A percentile compares a stretch with the other conserved stretches of the same genome.
These are phyloP conservation scores for Anneissia japonica DNA, from an alignment of 35 echinoderm and acorn worm genomes.

Conservation along the genomic window DNA sequence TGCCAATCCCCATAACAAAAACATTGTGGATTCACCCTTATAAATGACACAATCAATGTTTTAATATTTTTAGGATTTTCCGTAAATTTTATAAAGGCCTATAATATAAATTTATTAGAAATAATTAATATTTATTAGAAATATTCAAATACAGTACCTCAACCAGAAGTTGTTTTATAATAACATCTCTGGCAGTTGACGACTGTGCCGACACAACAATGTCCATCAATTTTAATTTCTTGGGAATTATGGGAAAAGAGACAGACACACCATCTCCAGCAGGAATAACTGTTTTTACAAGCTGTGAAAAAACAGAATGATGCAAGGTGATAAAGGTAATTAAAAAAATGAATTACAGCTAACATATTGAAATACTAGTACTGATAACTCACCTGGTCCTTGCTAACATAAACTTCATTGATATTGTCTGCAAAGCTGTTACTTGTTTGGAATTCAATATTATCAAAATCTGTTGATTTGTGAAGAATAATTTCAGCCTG, in stretches of 20 bases:
- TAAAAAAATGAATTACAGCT: too few relatives aligned
- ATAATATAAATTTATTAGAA: too few relatives aligned
- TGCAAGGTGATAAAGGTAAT: too few relatives aligned
- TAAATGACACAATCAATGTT: too few relatives aligned
- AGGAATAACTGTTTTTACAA: slow-evolving; percentile 4
- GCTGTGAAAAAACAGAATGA: too few relatives aligned
- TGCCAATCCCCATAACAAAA: too few relatives aligned
- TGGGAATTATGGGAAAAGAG: slow-evolving; percentile 54
- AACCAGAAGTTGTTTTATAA: slow-evolving; percentile 55
- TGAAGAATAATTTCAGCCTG: slow-evolving; percentile 12
- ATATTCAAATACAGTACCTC: too few relatives aligned
- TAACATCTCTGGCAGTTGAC: slow-evolving; percentile 31
- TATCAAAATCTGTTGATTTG: slow-evolving; percentile 15
- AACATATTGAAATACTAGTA: too few relatives aligned
- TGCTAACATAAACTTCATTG: background rate
- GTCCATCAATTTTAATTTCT: slow-evolving; percentile 48
- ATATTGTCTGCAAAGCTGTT: background rate
- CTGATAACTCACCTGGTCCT: slow-evolving; percentile 6
- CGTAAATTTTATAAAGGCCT: too few relatives aligned
- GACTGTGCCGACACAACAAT: slow-evolving; percentile 33
- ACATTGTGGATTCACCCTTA: too few relatives aligned
- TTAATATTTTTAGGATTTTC: too few relatives aligned
- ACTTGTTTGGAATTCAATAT: background rate
- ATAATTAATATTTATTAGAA: too few relatives aligned
- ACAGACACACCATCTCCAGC: slow-evolving; percentile 42